phyloP scores from a whole-genome alignment of 2,113 vertebrate genomes.

The Tachuris rubrigastra region DNA sequence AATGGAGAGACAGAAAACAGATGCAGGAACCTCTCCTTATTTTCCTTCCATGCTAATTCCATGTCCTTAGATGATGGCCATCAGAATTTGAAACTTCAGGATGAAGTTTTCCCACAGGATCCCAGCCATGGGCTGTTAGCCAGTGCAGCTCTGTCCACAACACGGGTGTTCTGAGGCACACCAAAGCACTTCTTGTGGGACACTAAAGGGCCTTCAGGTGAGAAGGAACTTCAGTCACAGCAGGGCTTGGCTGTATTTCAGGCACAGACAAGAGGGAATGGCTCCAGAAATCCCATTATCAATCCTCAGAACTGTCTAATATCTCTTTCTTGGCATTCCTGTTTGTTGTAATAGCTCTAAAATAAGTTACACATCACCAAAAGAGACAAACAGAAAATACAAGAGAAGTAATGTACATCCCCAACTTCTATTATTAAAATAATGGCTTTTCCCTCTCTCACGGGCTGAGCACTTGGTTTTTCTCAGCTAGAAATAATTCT shows the following conservation, averaged over 20 bases:
- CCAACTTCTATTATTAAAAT: conserved; percentile 18
- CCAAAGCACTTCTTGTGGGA: accelerated
- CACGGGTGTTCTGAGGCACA: not conserved
- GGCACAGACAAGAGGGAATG: not conserved
- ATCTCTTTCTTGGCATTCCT: not conserved
- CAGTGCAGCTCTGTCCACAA: not conserved
- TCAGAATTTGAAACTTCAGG: accelerated
- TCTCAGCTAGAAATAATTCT: conserved; percentile 2
- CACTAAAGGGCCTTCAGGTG: not conserved
- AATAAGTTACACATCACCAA: not conserved
- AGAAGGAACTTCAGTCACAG: not conserved
- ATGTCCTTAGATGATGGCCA: accelerated
- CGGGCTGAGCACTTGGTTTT: not conserved
- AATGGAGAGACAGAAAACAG: not conserved
- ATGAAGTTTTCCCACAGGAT: not conserved
- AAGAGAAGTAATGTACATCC: not conserved
- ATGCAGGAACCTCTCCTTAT: accelerated
- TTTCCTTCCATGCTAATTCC: not conserved
- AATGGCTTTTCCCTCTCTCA: conserved; percentile 28
- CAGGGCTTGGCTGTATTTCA: not conserved
- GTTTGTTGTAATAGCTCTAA: not conserved
- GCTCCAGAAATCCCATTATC: not conserved
- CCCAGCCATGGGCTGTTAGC: not conserved
- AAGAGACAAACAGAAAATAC: conserved; percentile 20
- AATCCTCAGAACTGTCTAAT: not conserved